Conservation (phyloP, 2,888 invertebrate genomes). For the Athrips mouffetella region DNA sequence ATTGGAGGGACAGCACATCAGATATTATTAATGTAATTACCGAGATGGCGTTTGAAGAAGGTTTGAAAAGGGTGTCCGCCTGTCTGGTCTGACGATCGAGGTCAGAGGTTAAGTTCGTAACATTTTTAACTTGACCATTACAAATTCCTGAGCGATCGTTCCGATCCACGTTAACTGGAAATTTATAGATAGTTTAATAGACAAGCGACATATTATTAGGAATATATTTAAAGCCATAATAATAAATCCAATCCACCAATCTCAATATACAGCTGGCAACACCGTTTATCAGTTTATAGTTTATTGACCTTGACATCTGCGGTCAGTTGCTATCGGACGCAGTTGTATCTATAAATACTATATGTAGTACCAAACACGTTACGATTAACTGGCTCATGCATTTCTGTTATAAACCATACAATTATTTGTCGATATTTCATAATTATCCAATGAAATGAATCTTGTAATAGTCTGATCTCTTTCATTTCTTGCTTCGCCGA, state of each 20-base stretch:
- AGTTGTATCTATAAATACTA: background rate
- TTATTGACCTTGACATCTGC: conserved; percentile 1
- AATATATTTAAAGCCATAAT: background rate
- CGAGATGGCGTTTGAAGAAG: conserved; percentile 22
- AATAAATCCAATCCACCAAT: too few species aligned
- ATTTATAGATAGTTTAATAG: too few species aligned
- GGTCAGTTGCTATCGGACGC: background rate
- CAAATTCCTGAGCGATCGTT: background rate
- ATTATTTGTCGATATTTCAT: too few species aligned
- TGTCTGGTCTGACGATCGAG: conserved; percentile 5
- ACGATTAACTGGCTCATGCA: too few species aligned
- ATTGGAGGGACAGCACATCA: conserved; percentile 8
- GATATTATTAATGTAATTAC: conserved; percentile 18
- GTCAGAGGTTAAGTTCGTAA: conserved; percentile 2
- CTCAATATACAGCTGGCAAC: background rate
- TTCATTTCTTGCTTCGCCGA: too few species aligned
- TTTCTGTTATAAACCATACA: too few species aligned
- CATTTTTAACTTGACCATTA: conserved; percentile 15
- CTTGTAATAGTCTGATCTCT: too few species aligned
- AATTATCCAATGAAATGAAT: too few species aligned
- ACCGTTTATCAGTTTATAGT: background rate
- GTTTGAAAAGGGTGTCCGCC: conserved; percentile 24
- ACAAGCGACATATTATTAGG: background rate
- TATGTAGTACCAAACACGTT: too few species aligned
- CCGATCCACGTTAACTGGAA: background rate